phyloP scores from a whole-genome alignment of 1,140 invertebrate species.

The Hestina assimilis region DNA sequence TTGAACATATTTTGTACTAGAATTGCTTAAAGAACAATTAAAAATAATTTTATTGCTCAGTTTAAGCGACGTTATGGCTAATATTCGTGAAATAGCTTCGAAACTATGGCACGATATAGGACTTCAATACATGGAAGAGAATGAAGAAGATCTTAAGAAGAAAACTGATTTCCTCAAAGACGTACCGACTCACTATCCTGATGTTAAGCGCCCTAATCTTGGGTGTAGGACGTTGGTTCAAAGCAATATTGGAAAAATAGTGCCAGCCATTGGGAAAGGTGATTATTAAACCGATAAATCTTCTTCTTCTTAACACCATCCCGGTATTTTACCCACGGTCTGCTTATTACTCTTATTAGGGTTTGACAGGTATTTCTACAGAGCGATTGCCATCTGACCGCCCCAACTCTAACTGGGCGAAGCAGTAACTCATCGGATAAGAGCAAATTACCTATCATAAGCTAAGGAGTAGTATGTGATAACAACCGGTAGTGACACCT shows the following conservation, averaged over 20 bases:
- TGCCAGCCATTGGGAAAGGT: conserved; percentile 81
- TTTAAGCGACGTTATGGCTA: conserved; percentile 83
- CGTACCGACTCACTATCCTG: conserved; percentile 82
- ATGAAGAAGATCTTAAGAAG: conserved; percentile 85
- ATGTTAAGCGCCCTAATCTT: conserved; percentile 84
- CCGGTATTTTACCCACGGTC: too few species aligned
- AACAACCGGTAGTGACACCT: too few species aligned
- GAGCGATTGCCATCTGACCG: too few species aligned
- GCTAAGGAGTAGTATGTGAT: too few species aligned
- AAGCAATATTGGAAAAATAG: conserved; percentile 84
- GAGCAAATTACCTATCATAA: too few species aligned
- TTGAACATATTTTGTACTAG: too few species aligned
- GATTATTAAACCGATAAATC: background rate
- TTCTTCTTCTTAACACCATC: too few species aligned
- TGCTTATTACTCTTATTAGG: too few species aligned
- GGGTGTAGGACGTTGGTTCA: conserved; percentile 85
- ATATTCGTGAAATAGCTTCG: conserved; percentile 80
- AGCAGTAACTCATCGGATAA: too few species aligned
- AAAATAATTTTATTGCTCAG: conserved; percentile 33
- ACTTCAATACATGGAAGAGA: conserved; percentile 85
- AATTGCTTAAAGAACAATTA: too few species aligned
- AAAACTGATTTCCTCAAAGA: conserved; percentile 84
- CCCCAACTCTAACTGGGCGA: too few species aligned
- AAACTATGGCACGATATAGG: conserved; percentile 84
- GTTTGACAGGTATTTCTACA: too few species aligned